A percentile compares a stretch with the other conserved stretches of the same genome.
Evolutionary conservation across 2,113 vertebrate genomes (phyloP).

Genomic region (Zosterops japonicus): DNA sequence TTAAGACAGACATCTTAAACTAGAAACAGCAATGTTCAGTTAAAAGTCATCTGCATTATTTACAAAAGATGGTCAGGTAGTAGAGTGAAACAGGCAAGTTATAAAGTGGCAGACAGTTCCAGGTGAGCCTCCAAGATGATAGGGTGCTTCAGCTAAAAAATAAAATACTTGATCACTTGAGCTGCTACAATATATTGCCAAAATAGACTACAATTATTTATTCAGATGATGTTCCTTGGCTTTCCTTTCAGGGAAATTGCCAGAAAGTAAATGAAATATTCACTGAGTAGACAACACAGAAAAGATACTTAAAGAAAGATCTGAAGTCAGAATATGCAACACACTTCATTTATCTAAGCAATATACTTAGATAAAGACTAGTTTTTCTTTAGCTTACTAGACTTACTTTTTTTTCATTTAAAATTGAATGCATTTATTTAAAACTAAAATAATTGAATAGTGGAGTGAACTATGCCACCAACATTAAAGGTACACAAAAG

Average conservation of each 20-base stretch:
- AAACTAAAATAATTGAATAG: neutral
- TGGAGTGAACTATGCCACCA: neutral
- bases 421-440: neutral
- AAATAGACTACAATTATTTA: constrained; percentile 61
- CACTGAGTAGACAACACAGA: constrained; percentile 19
- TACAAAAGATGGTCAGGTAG: neutral
- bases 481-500: neutral
- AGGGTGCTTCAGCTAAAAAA: neutral
- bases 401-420: neutral
- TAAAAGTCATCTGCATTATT: neutral
- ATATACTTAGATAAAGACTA: neutral
- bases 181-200: constrained; percentile 18
- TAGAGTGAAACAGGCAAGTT: neutral
- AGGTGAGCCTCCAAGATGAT: neutral
- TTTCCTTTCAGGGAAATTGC: constrained; percentile 41
- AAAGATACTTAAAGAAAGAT: neutral
- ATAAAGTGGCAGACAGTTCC: neutral
- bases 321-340: constrained; percentile 11
- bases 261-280: constrained; percentile 52
- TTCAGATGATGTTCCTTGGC: constrained; percentile 54
- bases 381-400: neutral
- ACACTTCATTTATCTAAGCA: neutral
- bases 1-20: neutral
- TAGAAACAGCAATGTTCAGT: neutral
- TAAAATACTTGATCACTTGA: constrained; percentile 40